phyloP scores from a whole-genome alignment of 2,888 invertebrate genomes.

The Microctonus hyperodae region DNA sequence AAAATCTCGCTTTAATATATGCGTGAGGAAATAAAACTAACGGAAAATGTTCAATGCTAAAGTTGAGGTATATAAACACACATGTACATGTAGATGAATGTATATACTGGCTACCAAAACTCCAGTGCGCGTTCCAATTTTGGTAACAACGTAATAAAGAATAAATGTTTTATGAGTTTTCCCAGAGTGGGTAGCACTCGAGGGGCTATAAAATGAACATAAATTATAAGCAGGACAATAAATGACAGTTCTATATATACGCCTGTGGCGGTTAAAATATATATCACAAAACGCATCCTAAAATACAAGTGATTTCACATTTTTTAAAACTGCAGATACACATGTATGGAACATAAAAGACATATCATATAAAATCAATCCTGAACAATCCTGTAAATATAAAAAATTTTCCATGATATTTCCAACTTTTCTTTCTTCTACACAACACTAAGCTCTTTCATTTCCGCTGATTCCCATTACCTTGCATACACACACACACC shows the following conservation, averaged over 20 bases:
- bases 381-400: slow-evolving; percentile 16
- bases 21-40: not conserved
- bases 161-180: slow-evolving; percentile 12
- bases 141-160: slow-evolving; percentile 18
- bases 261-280: not conserved
- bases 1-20: not conserved
- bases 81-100: not conserved
- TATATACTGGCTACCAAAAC: not conserved
- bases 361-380: slow-evolving; percentile 17
- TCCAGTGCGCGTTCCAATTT: not conserved
- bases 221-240: slow-evolving; percentile 27
- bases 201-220: slow-evolving; percentile 19
- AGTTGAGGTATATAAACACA: not conserved
- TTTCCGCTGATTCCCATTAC: not conserved
- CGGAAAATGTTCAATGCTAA: not conserved
- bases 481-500: too few relatives aligned
- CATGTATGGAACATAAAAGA: not conserved
- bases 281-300: not conserved
- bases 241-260: slow-evolving; percentile 17
- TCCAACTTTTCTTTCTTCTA: not conserved
- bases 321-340: not conserved
- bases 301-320: slow-evolving; percentile 20
- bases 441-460: slow-evolving; percentile 2
- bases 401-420: slow-evolving; percentile 2
- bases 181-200: slow-evolving; percentile 5